Conservation (phyloP, 2,113 vertebrate species). For the Sciurus niger region DNA sequence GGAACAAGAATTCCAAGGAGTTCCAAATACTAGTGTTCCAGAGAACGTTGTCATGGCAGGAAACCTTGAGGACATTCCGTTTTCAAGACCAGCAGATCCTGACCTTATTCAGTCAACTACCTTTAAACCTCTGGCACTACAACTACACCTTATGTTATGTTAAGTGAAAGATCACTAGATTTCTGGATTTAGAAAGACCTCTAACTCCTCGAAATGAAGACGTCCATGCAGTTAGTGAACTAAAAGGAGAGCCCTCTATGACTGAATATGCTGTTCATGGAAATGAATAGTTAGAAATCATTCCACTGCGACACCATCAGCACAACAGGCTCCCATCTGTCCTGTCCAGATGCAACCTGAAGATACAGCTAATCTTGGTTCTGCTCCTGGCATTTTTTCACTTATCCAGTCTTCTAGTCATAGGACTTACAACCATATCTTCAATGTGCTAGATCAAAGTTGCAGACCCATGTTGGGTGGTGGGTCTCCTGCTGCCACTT, state of each 20-base stretch:
- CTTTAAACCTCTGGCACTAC: constrained; percentile 93
- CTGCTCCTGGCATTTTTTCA: constrained; percentile 95
- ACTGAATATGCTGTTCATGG: constrained; percentile 94
- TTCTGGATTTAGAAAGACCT: constrained; percentile 93
- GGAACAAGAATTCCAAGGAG: constrained; percentile 82
- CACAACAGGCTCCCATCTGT: constrained; percentile 92
- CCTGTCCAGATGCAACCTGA: constrained; percentile 92
- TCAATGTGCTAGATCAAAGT: constrained; percentile 97
- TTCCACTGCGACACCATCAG: constrained; percentile 90
- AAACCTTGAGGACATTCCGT: constrained; percentile 90
- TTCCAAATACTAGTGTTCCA: constrained; percentile 90
- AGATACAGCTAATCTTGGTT: constrained; percentile 93
- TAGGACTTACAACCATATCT: constrained; percentile 97
- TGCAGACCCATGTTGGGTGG: constrained; percentile 93
- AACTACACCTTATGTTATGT: constrained; percentile 95
- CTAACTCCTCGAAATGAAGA: constrained; percentile 91
- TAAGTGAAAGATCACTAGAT: constrained; percentile 94
- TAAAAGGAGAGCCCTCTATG: constrained; percentile 93
- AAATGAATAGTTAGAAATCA: constrained; percentile 92
- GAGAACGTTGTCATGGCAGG: constrained; percentile 94
- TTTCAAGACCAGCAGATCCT: constrained; percentile 94
- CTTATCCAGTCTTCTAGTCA: constrained; percentile 97
- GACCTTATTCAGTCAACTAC: constrained; percentile 95
- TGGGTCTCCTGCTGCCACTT: constrained; percentile 90
- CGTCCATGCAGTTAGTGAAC: constrained; percentile 88